Conservation (phyloP, 30 jellyfish, hydroid and myxozoan species). For the Pelagia noctiluca region DNA sequence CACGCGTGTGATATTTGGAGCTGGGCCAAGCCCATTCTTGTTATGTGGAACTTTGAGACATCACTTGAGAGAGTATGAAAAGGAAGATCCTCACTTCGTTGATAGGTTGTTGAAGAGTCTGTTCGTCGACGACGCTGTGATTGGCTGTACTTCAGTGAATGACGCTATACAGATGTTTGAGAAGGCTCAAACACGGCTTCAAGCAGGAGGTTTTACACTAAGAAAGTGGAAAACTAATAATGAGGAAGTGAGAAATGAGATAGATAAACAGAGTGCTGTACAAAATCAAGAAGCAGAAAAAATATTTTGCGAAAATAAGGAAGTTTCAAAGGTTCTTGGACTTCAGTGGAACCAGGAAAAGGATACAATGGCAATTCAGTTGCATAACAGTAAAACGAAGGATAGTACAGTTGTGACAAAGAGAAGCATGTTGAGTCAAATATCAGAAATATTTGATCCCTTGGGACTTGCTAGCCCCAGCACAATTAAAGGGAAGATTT, state of each 20-base stretch:
- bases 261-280: background rate
- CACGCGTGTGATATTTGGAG: slow-evolving; percentile 15
- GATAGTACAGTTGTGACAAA: slow-evolving; percentile 7
- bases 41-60: slow-evolving; percentile 24
- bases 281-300: background rate
- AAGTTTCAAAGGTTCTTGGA: slow-evolving; percentile 38
- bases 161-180: background rate
- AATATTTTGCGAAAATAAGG: background rate
- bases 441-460: slow-evolving; percentile 40
- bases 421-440: slow-evolving; percentile 15
- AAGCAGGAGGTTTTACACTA: slow-evolving; percentile 37
- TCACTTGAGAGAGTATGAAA: slow-evolving; percentile 17
- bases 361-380: slow-evolving; percentile 38
- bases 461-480: slow-evolving; percentile 36
- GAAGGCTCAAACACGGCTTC: background rate
- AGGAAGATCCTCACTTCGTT: slow-evolving; percentile 46
- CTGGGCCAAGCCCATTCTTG: slow-evolving; percentile 11
- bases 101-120: background rate
- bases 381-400: background rate
- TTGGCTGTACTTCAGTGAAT: background rate
- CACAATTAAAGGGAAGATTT: slow-evolving; percentile 24
- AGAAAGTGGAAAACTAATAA: slow-evolving; percentile 43
- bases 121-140: slow-evolving; percentile 26
- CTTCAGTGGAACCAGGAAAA: slow-evolving; percentile 30
- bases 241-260: background rate